Percentiles rank a stretch among this genome's conserved stretches.
These are phyloP conservation scores for Acanthochromis polyacanthus DNA, from an alignment of 2,113 vertebrate species.

Conservation along the genomic window DNA sequence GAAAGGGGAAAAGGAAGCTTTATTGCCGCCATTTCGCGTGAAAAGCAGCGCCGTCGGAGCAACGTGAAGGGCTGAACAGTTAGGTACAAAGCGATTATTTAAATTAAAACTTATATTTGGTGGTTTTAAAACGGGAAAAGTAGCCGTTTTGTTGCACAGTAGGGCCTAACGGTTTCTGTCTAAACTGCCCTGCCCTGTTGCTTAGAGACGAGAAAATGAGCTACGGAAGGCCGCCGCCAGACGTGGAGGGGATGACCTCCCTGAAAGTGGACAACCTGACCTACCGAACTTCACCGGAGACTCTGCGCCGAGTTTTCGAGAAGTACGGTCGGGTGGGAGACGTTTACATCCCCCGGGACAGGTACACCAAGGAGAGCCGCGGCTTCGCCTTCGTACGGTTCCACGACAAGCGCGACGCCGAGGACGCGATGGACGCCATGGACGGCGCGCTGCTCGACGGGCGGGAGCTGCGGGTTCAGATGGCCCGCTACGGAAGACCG, in stretches of 20 bases:
- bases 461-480: slow-evolving; percentile 94
- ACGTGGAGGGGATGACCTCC: slow-evolving; percentile 99
- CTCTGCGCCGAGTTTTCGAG: slow-evolving; percentile 95
- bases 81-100: fast-evolving
- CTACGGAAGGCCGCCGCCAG: slow-evolving; percentile 96
- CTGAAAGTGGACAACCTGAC: slow-evolving; percentile 99
- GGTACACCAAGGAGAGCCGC: slow-evolving; percentile 96
- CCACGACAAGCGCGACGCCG: slow-evolving; percentile 96
- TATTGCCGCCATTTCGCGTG: slow-evolving; percentile 83
- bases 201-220: slow-evolving; percentile 85
- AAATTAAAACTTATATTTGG: fast-evolving
- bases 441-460: slow-evolving; percentile 95
- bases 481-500: slow-evolving; percentile 96
- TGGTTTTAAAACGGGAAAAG: fast-evolving
- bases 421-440: slow-evolving; percentile 98
- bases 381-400: slow-evolving; percentile 98
- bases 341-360: slow-evolving; percentile 95
- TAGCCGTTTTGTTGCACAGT: background rate
- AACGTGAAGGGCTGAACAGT: background rate
- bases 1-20: slow-evolving; percentile 65
- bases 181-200: background rate
- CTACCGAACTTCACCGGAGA: slow-evolving; percentile 97
- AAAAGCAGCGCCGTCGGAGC: slow-evolving; percentile 26
- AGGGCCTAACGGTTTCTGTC: background rate
- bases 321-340: slow-evolving; percentile 98